Evolutionary conservation across 2,113 vertebrate genomes (phyloP).

Genomic region (Arizona elegans): DNA sequence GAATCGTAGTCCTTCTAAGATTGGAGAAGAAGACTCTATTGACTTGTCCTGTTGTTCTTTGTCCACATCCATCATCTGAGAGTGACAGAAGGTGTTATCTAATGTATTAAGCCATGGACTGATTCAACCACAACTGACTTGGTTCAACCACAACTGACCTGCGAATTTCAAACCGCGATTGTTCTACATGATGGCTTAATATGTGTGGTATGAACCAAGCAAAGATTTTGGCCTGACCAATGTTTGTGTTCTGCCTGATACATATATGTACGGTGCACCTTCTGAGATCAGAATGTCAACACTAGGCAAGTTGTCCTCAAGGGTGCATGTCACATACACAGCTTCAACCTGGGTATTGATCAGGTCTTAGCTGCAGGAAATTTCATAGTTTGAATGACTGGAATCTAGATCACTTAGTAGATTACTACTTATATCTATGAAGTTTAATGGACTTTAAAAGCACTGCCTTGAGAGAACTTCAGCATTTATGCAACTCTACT

Average conservation of each 20-base stretch:
- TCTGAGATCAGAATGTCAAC: background rate
- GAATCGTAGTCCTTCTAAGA: background rate
- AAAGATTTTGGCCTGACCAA: background rate
- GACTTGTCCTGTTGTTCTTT: background rate
- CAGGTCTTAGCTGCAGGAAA: background rate
- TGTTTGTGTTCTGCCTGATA: background rate
- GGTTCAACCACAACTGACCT: background rate
- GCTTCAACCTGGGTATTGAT: background rate
- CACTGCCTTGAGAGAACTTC: background rate
- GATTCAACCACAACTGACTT: background rate
- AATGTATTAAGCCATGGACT: background rate
- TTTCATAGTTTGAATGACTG: background rate
- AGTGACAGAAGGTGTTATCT: background rate
- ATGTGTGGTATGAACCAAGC: background rate
- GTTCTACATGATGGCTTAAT: background rate
- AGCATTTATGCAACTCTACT: background rate
- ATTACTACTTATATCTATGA: background rate
- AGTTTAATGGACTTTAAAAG: background rate
- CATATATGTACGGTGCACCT: background rate
- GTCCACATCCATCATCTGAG: background rate
- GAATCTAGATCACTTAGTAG: background rate
- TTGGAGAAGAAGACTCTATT: background rate
- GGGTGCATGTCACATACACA: background rate
- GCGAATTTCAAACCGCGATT: background rate
- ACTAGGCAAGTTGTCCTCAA: background rate